These are phyloP conservation scores for Coenonympha glycerion DNA, from an alignment of 2,888 invertebrate genomes.

Conservation along the genomic window DNA sequence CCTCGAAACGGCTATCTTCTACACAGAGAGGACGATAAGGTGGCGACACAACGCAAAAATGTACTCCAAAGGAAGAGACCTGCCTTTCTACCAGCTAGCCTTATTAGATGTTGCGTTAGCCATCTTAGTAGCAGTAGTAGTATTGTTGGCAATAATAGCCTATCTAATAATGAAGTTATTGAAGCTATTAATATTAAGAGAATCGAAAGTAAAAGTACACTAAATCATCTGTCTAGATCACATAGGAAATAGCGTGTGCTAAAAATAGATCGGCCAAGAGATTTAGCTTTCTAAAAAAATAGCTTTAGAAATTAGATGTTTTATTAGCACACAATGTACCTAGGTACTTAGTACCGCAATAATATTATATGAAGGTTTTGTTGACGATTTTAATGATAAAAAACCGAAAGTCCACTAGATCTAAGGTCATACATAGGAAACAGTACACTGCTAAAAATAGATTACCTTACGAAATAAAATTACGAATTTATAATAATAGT, in stretches of 20 bases:
- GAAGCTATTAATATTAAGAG: slow-evolving; percentile 17
- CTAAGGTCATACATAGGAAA: no score
- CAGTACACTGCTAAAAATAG: no score
- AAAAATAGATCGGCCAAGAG: slow-evolving; percentile 6
- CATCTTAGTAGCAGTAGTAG: slow-evolving; percentile 35
- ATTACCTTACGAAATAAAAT: no score
- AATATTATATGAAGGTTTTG: no score
- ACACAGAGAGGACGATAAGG: slow-evolving; percentile 73
- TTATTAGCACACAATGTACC: no score
- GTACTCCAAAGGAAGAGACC: slow-evolving; percentile 48
- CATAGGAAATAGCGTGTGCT: neutral
- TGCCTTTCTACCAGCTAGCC: slow-evolving; percentile 47
- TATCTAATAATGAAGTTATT: slow-evolving; percentile 41
- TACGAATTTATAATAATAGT: no score
- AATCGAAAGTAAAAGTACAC: neutral
- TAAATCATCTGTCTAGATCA: neutral
- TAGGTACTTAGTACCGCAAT: no score
- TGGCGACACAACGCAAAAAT: slow-evolving; percentile 56
- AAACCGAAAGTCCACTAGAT: no score
- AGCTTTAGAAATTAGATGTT: no score
- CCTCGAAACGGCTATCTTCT: slow-evolving; percentile 75
- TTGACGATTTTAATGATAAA: no score
- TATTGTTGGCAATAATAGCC: slow-evolving; percentile 39
- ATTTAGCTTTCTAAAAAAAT: no score
- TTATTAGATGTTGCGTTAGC: slow-evolving; percentile 55